Evolutionary conservation across 2,797 vertebrate genomes (phyloP).

Genomic region (Sarcoramphus papa): DNA sequence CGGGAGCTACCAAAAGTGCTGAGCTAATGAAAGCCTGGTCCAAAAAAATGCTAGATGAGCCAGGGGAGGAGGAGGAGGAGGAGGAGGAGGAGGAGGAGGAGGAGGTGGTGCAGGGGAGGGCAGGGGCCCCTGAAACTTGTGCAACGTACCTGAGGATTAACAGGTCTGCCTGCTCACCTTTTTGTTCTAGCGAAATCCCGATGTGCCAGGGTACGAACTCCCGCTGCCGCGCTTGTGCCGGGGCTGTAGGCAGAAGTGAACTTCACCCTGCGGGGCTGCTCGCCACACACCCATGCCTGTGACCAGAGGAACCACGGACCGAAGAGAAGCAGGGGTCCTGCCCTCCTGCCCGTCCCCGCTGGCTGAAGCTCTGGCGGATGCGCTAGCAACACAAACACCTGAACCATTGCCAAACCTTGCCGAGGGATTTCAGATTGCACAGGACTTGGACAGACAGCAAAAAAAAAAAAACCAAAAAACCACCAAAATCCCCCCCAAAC

Average conservation of each 20-base stretch:
- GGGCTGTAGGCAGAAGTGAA: neutral
- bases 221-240: neutral
- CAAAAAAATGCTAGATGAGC: neutral
- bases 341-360: fast-evolving
- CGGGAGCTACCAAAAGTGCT: neutral
- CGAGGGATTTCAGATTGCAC: neutral
- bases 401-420: neutral
- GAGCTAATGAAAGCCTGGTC: neutral
- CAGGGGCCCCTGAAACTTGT: neutral
- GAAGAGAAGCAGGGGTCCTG: neutral
- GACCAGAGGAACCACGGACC: neutral
- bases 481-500: neutral
- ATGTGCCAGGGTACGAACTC: neutral
- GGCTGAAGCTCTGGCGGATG: neutral
- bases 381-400: neutral
- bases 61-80: neutral
- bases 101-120: too few relatives aligned
- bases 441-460: neutral
- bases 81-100: neutral
- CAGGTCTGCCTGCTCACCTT: neutral
- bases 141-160: neutral
- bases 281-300: fast-evolving
- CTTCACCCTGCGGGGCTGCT: neutral
- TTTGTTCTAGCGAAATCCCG: neutral
- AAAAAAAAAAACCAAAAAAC: neutral